Conservation (phyloP, 2,888 invertebrate genomes). For the Diachrysia chrysitis region DNA sequence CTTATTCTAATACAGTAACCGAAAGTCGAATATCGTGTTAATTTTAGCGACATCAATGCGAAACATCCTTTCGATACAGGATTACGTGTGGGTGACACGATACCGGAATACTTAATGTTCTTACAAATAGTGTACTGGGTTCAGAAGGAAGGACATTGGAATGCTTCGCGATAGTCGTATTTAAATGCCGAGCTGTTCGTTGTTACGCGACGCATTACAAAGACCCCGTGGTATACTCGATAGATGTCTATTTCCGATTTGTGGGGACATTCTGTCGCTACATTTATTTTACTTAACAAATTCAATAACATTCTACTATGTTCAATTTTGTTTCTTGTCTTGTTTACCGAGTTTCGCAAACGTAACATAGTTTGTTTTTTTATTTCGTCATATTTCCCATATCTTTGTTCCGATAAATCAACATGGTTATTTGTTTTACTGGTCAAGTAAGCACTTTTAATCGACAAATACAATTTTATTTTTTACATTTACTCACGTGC, state of each 20-base stretch:
- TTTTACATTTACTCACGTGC: too few species aligned
- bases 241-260: conserved; percentile 66
- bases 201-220: conserved; percentile 67
- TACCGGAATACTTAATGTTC: conserved; percentile 58
- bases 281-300: conserved; percentile 34
- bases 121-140: conserved; percentile 37
- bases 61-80: conserved; percentile 63
- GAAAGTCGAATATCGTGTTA: conserved; percentile 37
- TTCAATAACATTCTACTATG: conserved; percentile 44
- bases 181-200: conserved; percentile 67
- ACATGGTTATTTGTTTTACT: conserved; percentile 1
- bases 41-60: conserved; percentile 53
- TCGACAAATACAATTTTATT: neutral
- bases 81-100: conserved; percentile 64
- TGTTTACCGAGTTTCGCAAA: conserved; percentile 23
- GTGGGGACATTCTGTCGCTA: conserved; percentile 38
- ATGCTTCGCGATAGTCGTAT: conserved; percentile 69
- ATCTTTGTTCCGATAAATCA: neutral
- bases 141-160: conserved; percentile 70
- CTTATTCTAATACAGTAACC: conserved; percentile 32
- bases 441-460: neutral
- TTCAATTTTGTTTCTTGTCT: conserved; percentile 10
- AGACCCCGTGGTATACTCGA: conserved; percentile 56
- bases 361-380: neutral
- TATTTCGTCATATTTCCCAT: neutral